These are phyloP conservation scores for Hemichromis elongatus DNA, from an alignment of 2,113 vertebrate genomes.

Conservation along the genomic window DNA sequence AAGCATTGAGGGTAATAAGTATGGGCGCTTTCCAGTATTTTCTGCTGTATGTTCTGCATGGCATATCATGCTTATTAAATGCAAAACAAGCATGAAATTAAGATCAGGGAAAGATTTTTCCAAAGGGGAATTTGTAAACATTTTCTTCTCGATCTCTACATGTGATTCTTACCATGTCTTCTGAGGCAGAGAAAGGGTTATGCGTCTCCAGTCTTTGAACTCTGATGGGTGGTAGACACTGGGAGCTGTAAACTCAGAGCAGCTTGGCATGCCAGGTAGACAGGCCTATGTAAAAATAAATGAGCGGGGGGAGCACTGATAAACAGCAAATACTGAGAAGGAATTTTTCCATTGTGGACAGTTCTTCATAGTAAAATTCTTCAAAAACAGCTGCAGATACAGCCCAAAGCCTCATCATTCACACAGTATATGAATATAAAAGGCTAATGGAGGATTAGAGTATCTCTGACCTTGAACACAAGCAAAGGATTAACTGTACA, in stretches of 20 bases:
- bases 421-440: background rate
- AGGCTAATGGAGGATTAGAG: background rate
- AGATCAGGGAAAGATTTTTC: background rate
- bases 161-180: slow-evolving; percentile 86
- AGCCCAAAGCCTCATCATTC: background rate
- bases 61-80: background rate
- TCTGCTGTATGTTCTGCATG: background rate
- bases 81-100: background rate
- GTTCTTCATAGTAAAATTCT: background rate
- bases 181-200: slow-evolving; percentile 88
- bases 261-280: slow-evolving; percentile 96
- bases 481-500: slow-evolving; percentile 17
- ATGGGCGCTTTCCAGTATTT: background rate
- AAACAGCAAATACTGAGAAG: background rate
- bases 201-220: slow-evolving; percentile 91
- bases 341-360: background rate
- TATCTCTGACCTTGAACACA: slow-evolving; percentile 30
- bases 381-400: background rate
- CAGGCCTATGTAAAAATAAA: slow-evolving; percentile 82
- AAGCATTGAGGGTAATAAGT: background rate
- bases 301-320: background rate
- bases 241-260: slow-evolving; percentile 93
- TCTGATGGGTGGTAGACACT: slow-evolving; percentile 95
- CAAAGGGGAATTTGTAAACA: background rate
- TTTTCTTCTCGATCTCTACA: background rate